phyloP scores from a whole-genome alignment of 2,113 vertebrate genomes.

The Labeo catla region DNA sequence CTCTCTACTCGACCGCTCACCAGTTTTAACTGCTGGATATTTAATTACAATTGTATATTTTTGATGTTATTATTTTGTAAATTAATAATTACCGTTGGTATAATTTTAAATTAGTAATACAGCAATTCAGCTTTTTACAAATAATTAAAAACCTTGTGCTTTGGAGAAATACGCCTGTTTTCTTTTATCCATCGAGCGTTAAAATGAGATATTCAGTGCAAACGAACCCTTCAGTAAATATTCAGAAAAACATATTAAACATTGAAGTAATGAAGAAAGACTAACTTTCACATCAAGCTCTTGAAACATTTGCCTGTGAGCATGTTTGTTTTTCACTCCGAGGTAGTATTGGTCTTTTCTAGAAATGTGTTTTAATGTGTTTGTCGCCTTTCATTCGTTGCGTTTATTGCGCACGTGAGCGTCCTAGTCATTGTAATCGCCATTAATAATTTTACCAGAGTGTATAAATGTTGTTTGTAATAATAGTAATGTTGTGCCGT shows the following conservation, averaged over 20 bases:
- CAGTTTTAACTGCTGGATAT: not conserved
- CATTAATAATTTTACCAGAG: no score
- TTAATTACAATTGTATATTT: not conserved
- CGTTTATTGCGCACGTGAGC: not conserved
- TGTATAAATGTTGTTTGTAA: not conserved
- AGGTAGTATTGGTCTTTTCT: not conserved
- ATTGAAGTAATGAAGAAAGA: not conserved
- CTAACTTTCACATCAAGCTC: not conserved
- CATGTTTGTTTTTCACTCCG: not conserved
- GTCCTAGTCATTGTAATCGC: not conserved
- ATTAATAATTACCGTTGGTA: not conserved
- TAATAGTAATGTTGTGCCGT: not conserved
- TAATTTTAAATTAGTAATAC: not conserved
- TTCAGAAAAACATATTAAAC: not conserved
- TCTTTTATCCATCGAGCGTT: not conserved
- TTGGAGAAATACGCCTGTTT: not conserved
- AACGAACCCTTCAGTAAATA: not conserved
- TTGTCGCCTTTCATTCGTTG: not conserved
- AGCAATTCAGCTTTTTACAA: not conserved
- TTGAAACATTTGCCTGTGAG: not conserved
- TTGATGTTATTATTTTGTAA: constrained; percentile 2
- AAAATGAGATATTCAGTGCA: not conserved
- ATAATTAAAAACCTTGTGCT: not conserved
- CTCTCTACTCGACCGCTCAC: not conserved
- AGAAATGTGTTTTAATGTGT: not conserved